A percentile compares a stretch with the other conserved stretches of the same genome.
phyloP scores from a whole-genome alignment of 2,888 invertebrate genomes.

The Brachynemurus nebulosus region DNA sequence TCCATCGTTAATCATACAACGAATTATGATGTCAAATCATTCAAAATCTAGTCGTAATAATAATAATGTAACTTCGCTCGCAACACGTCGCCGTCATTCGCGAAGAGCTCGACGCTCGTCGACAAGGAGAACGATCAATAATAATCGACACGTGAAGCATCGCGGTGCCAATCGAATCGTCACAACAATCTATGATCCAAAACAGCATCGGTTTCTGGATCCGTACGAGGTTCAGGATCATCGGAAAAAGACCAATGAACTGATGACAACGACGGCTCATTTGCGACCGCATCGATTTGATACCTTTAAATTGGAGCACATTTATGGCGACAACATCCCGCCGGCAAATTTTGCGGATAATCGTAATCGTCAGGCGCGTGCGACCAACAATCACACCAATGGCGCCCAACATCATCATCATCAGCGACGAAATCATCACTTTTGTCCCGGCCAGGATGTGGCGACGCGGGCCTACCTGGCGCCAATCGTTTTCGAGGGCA shows the following conservation, averaged over 20 bases:
- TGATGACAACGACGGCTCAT: background rate
- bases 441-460: conserved; percentile 48
- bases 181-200: conserved; percentile 1
- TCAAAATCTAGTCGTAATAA: background rate
- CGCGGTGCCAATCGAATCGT: background rate
- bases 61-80: too few species aligned
- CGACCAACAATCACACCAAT: background rate
- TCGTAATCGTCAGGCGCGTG: background rate
- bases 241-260: background rate
- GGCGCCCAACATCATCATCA: background rate
- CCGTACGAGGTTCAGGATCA: background rate
- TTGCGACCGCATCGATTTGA: background rate
- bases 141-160: too few species aligned
- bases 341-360: background rate
- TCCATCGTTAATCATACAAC: background rate
- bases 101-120: too few species aligned
- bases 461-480: conserved; percentile 49
- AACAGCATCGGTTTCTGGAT: background rate
- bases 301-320: background rate
- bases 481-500: conserved; percentile 51
- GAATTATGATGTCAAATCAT: background rate
- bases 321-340: background rate
- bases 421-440: conserved; percentile 23
- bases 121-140: too few species aligned
- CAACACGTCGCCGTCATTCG: too few species aligned